Conservation (phyloP, 2,888 invertebrate species). For the Adelognathus sp. region DNA sequence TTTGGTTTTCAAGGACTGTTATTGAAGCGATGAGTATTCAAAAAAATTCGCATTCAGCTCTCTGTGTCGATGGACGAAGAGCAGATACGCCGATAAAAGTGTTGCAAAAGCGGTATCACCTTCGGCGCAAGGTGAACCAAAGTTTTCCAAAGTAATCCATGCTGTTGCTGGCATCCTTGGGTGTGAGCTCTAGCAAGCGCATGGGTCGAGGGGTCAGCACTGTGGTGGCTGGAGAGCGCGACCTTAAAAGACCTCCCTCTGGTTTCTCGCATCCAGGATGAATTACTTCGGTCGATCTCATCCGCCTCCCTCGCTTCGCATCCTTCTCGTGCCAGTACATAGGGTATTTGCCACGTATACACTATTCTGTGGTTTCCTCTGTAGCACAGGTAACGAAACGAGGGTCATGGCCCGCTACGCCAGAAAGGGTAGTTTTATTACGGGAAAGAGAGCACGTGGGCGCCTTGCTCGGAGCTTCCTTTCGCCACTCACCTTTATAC, state of each 20-base stretch:
- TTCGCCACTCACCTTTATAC: conserved; percentile 39
- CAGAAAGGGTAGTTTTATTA: conserved; percentile 65
- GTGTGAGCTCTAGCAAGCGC: conserved; percentile 31
- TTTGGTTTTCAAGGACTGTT: too few relatives aligned
- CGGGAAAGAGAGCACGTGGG: conserved; percentile 63
- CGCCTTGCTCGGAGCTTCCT: conserved; percentile 30
- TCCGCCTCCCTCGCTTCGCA: background rate
- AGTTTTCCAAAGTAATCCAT: conserved; percentile 15
- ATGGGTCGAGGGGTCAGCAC: conserved; percentile 44
- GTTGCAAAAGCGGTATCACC: conserved; percentile 39
- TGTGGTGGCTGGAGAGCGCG: conserved; percentile 53
- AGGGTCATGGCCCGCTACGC: conserved; percentile 55
- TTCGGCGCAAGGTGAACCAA: conserved; percentile 20
- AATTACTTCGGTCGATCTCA: conserved; percentile 48
- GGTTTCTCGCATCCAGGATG: conserved; percentile 58
- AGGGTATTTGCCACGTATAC: conserved; percentile 26
- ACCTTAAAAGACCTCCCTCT: conserved; percentile 52
- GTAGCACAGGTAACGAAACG: conserved; percentile 57
- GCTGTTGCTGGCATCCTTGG: conserved; percentile 33
- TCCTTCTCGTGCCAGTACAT: conserved; percentile 21
- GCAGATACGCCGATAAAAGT: background rate
- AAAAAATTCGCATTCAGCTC: conserved; percentile 10
- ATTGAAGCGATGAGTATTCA: background rate
- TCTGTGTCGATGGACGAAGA: background rate
- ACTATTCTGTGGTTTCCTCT: conserved; percentile 12